These are phyloP conservation scores for Cherax quadricarinatus DNA, from an alignment of 1,140 invertebrate genomes.

Conservation along the genomic window DNA sequence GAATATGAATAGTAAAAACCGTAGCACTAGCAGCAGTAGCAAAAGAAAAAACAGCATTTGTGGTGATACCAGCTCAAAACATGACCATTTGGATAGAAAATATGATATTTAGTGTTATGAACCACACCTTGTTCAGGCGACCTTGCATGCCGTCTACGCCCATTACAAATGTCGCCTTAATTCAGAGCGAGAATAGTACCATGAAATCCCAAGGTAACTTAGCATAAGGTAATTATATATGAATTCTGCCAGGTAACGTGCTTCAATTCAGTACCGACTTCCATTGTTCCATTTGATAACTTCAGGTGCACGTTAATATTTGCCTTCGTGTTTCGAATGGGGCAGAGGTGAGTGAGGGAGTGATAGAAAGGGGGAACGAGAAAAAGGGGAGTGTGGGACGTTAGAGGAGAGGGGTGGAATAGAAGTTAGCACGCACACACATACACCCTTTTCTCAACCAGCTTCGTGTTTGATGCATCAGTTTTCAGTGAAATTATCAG, in stretches of 20 bases:
- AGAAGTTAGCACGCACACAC: conserved; percentile 25
- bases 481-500: conserved; percentile 53
- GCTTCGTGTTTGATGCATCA: conserved; percentile 46
- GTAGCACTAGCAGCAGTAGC: too few relatives aligned
- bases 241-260: conserved; percentile 26
- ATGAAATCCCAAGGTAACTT: conserved; percentile 4
- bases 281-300: conserved; percentile 11
- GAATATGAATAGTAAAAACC: too few relatives aligned
- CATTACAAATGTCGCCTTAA: neutral
- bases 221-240: conserved; percentile 1
- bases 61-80: too few relatives aligned
- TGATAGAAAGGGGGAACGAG: neutral
- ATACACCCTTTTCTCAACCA: conserved; percentile 15
- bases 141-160: too few relatives aligned
- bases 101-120: too few relatives aligned
- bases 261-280: conserved; percentile 26
- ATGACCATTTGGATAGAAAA: too few relatives aligned
- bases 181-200: neutral
- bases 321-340: neutral
- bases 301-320: neutral
- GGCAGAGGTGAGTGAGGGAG: neutral
- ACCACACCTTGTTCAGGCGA: too few relatives aligned
- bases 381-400: neutral
- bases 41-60: too few relatives aligned
- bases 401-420: too few relatives aligned